Evolutionary conservation across 2,888 invertebrate species (phyloP), one percentile per base, ranked within the genome.

Genomic region (Himalopsyche anomala): DNA sequence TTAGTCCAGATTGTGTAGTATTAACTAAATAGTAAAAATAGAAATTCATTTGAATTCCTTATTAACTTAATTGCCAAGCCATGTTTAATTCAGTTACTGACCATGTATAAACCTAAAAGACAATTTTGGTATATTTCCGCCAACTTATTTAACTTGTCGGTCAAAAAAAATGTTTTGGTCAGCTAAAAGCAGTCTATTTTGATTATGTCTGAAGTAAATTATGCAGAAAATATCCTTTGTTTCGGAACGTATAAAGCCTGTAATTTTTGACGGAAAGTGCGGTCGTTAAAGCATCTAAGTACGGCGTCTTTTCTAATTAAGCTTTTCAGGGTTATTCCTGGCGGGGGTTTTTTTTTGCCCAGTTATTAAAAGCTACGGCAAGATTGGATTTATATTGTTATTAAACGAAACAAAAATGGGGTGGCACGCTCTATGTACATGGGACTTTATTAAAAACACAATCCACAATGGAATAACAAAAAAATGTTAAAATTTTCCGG

Each of bases 231-330:
- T 74, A 74, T 38, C 19, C 74, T 74, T 74, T 74, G 74, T 74
- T 74, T 11, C 15, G n/a, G 74, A 74, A 74, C 74, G 19, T 28
- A 74, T 74, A 36, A 74, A 74, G 74, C 5, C 38, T 11, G 74
- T 36, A 38, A 12, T 74, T 74, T 36, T 74, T 74, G 74, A 74
- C 38, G 38, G 38, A 74, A 74, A 38, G 38, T 74, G 38, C 36
- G 74, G 6, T 15, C 74, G 74, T 74, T 36, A 36, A 74, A 36
- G 74, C 74, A 74, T 74, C 74, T 36, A 74, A 38, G 74, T 5
- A 38, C 69, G 69, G 12, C 74, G 74, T 74, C 74, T 74, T 74
- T 74, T 74, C 74, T 74, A 74, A 74, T 74, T 74, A 74, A 74
- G 74, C 74, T 74, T 15, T 69, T 36, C 74, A 28, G 74, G 38